phyloP scores from a whole-genome alignment of 2,888 invertebrate genomes.

The Drosophila melanocephala region DNA sequence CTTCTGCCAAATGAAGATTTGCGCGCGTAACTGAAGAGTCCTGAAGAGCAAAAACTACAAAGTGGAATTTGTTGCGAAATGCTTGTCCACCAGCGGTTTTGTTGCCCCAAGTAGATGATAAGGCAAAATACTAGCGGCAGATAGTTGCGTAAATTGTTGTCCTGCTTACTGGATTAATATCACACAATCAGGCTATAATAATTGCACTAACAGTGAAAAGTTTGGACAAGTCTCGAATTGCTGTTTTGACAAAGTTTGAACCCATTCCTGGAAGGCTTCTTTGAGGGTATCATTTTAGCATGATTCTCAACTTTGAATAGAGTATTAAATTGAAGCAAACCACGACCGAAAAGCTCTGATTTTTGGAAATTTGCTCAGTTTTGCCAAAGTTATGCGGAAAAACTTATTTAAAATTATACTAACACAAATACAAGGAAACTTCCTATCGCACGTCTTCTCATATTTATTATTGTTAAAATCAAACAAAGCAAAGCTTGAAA shows the following conservation, averaged over 20 bases:
- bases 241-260: neutral
- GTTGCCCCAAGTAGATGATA: neutral
- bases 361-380: neutral
- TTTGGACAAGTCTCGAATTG: neutral
- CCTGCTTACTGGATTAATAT: neutral
- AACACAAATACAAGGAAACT: neutral
- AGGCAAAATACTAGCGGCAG: neutral
- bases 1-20: slow-evolving; percentile 37
- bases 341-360: neutral
- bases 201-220: neutral
- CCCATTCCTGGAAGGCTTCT: neutral
- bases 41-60: slow-evolving; percentile 1
- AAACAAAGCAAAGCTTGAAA: neutral
- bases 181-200: neutral
- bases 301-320: neutral
- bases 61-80: slow-evolving; percentile 12
- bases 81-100: slow-evolving; percentile 8
- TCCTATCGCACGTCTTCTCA: neutral
- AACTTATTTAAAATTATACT: neutral
- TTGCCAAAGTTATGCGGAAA: neutral
- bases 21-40: slow-evolving; percentile 9
- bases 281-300: neutral
- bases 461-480: neutral
- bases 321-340: neutral
- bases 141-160: neutral